These are phyloP conservation scores for Bagarius yarrelli DNA, from an alignment of 2,113 vertebrate species.

Conservation along the genomic window DNA sequence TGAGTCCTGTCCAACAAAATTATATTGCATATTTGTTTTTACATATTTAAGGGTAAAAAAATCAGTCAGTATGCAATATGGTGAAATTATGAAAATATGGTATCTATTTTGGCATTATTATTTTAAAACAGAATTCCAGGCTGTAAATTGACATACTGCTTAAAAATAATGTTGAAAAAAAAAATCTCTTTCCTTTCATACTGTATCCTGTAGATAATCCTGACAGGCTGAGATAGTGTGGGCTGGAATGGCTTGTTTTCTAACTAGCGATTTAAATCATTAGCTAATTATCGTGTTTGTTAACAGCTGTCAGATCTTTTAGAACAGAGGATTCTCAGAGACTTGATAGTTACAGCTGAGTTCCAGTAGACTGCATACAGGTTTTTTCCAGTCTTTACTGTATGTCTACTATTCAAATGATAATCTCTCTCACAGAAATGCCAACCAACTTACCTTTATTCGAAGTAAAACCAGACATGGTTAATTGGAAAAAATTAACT, in stretches of 20 bases:
- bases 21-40: too few species aligned
- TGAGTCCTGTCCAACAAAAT: too few species aligned
- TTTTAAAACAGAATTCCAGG: not conserved
- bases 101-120: not conserved
- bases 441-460: not conserved
- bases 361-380: not conserved
- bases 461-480: not conserved
- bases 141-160: not conserved
- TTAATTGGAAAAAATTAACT: constrained; percentile 18
- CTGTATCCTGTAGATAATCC: not conserved
- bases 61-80: not conserved
- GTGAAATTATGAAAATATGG: not conserved
- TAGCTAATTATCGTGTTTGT: constrained; percentile 3
- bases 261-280: not conserved
- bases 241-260: not conserved
- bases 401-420: not conserved
- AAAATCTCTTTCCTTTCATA: not conserved
- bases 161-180: not conserved
- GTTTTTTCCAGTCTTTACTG: not conserved
- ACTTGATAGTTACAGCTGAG: not conserved
- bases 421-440: not conserved
- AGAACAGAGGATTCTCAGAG: not conserved
- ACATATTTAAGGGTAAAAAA: not conserved
- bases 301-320: not conserved
- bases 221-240: not conserved